phyloP scores from a whole-genome alignment of 2,888 invertebrate genomes.

The Drosophila mettleri region DNA sequence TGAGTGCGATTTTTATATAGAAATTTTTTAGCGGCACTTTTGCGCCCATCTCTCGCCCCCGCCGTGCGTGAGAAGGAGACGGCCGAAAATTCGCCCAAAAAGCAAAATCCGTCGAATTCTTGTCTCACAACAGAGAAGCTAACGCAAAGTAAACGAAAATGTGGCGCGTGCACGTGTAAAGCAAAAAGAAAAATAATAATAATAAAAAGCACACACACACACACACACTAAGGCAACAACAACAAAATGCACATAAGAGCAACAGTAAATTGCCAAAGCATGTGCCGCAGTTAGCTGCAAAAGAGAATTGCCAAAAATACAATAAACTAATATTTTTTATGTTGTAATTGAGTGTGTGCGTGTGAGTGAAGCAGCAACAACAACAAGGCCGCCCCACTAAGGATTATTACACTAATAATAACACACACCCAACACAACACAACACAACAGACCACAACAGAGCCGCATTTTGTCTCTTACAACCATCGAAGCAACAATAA shows the following conservation, averaged over 20 bases:
- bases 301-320: slow-evolving; percentile 57
- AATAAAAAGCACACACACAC: slow-evolving; percentile 20
- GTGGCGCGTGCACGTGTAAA: slow-evolving; percentile 76
- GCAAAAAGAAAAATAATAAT: slow-evolving; percentile 30
- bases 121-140: slow-evolving; percentile 18
- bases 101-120: slow-evolving; percentile 30
- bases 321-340: slow-evolving; percentile 57
- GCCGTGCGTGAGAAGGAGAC: slow-evolving; percentile 45
- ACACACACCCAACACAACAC: slow-evolving; percentile 44
- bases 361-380: slow-evolving; percentile 45
- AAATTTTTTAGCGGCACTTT: slow-evolving; percentile 53
- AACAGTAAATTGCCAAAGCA: slow-evolving; percentile 62
- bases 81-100: slow-evolving; percentile 39
- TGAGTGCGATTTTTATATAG: slow-evolving; percentile 42
- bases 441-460: slow-evolving; percentile 24
- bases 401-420: slow-evolving; percentile 60
- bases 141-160: slow-evolving; percentile 49
- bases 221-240: slow-evolving; percentile 16
- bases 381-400: slow-evolving; percentile 40
- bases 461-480: slow-evolving; percentile 50
- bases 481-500: slow-evolving; percentile 46
- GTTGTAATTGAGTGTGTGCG: slow-evolving; percentile 42
- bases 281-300: slow-evolving; percentile 60
- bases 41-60: slow-evolving; percentile 12
- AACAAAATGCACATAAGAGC: slow-evolving; percentile 56